Evolutionary conservation across 1,140 invertebrate species (phyloP), one percentile per base, ranked within the genome.

Genomic region (Eumaeus atala): DNA sequence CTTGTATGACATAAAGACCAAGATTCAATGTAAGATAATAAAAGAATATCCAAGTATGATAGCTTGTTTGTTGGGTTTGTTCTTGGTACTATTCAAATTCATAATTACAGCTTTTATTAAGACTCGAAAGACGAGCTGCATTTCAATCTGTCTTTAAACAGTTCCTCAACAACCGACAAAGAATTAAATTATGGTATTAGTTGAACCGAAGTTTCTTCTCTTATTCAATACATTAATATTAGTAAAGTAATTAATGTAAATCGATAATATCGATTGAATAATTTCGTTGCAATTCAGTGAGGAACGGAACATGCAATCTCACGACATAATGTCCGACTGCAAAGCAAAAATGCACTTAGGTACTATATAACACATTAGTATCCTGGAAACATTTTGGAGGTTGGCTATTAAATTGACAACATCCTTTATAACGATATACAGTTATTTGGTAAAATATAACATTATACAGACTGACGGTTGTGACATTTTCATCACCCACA

Each of bases 111-210:
- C 51, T 52, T 52, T 52, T 38, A 53, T 44, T 33, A 33, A 33
- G 42, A 50, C 17, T 44, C 28, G 40, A 53, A 28, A 53, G 28
- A 14, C 40, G 40, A 53, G 51, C 21, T 33, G 40, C 40, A 53
- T 53, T 53, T 33, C 40, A 53, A 53, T 53, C 44, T 33, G 51
- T 53, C 51, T 53, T 53, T 53, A 42, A 53, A 44, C 40, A 44
- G 40, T 44, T 44, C 40, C 17, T 9, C 4, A 16, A 44, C 40
- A 44, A 44, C 16, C 40, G 40, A 44, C 40, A 16, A 44, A 14
- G 40, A 44, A 44, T 44, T 14, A 16, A 44, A 9, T 44, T 44
- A 44, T 16, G 17, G 12, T 44, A 44, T 44, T 44, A 44, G 16
- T 44, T 16, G 40, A 16, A 44, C 9, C 14, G 40, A 44, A 44